These are phyloP conservation scores for Dichetophora obliterata DNA, from an alignment of 2,888 invertebrate species.

Conservation along the genomic window DNA sequence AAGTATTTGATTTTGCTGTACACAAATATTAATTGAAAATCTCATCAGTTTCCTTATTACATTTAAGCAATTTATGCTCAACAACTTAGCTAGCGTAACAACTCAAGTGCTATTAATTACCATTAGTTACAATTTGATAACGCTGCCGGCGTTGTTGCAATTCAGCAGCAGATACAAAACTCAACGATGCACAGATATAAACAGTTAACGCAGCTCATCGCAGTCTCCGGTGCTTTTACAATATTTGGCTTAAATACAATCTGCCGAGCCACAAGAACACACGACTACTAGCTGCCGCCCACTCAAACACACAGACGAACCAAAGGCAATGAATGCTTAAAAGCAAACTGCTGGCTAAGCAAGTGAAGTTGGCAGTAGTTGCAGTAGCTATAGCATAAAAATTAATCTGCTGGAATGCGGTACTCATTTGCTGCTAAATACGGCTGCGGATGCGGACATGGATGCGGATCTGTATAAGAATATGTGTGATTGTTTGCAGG, in stretches of 20 bases:
- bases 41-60: not conserved
- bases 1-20: too few relatives aligned
- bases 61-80: not conserved
- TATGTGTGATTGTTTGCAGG: not conserved
- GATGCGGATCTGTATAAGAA: not conserved
- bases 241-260: not conserved
- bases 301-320: not conserved
- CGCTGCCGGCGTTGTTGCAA: not conserved
- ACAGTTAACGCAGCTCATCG: not conserved
- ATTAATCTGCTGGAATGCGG: slow-evolving; percentile 14
- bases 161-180: not conserved
- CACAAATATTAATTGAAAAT: too few relatives aligned
- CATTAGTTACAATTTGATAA: slow-evolving; percentile 17
- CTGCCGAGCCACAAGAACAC: not conserved
- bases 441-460: not conserved
- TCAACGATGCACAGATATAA: not conserved
- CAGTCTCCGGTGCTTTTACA: not conserved
- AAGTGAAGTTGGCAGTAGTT: not conserved
- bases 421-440: slow-evolving; percentile 2
- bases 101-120: slow-evolving; percentile 26
- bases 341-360: not conserved
- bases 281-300: not conserved
- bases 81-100: not conserved
- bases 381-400: not conserved
- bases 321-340: not conserved